Conservation (phyloP, 2,797 vertebrate genomes). For the Spheniscus humboldti region DNA sequence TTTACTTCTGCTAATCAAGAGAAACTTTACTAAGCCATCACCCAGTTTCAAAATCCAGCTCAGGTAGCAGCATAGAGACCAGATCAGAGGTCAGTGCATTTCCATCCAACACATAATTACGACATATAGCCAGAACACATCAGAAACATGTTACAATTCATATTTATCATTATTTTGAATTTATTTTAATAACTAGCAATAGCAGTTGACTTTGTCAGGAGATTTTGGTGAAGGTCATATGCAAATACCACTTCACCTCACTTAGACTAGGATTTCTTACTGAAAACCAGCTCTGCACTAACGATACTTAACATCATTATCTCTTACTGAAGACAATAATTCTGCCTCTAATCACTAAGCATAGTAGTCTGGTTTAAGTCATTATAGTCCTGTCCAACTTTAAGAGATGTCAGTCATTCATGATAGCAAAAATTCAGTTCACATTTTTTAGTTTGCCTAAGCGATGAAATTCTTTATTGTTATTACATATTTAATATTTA, state of each 20-base stretch:
- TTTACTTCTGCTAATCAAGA: constrained; percentile 52
- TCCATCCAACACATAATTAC: background rate
- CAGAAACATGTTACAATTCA: background rate
- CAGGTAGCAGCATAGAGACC: background rate
- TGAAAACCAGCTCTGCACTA: background rate
- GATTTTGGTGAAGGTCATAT: background rate
- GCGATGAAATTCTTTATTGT: background rate
- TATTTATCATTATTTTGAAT: background rate
- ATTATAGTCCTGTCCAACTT: background rate
- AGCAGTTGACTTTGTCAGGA: background rate
- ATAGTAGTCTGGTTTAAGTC: background rate
- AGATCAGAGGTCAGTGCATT: background rate
- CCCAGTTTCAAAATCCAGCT: constrained; percentile 25
- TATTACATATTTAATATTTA: background rate
- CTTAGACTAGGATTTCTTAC: background rate
- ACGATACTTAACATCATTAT: background rate
- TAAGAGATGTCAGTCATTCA: background rate
- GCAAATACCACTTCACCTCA: background rate
- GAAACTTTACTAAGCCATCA: constrained; percentile 13
- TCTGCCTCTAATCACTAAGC: background rate
- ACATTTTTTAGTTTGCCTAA: background rate
- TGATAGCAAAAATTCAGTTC: background rate
- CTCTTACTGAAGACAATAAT: background rate
- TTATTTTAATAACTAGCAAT: background rate
- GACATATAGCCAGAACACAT: background rate